Conservation (phyloP, 2,888 invertebrate species). For the Eilema depressum region DNA sequence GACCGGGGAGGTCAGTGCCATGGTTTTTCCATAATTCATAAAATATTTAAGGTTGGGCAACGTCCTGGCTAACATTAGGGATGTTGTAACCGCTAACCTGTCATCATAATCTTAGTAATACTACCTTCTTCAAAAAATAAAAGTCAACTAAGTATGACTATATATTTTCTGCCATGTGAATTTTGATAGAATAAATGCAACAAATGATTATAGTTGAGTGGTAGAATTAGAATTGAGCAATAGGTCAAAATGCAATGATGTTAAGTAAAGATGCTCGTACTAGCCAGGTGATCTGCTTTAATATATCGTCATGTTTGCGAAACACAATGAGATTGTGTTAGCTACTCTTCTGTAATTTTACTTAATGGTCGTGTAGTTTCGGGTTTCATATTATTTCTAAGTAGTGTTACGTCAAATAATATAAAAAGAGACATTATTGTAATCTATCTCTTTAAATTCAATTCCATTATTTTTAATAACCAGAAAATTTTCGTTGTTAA, state of each 20-base stretch:
- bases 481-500: background rate
- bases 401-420: constrained; percentile 36
- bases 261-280: constrained; percentile 10
- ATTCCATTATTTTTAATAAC: background rate
- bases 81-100: background rate
- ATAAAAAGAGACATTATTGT: constrained; percentile 31
- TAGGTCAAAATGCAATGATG: constrained; percentile 13
- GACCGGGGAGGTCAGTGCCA: background rate
- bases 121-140: background rate
- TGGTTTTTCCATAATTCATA: background rate
- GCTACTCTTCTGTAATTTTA: constrained; percentile 40
- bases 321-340: constrained; percentile 27
- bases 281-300: constrained; percentile 7
- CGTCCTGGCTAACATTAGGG: background rate
- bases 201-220: constrained; percentile 7
- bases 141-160: background rate
- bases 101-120: background rate
- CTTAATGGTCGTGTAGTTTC: constrained; percentile 28
- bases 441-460: constrained; percentile 5
- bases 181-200: constrained; percentile 3
- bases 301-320: constrained; percentile 26
- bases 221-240: constrained; percentile 5
- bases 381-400: constrained; percentile 16
- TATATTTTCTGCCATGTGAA: background rate
- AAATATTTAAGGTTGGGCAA: background rate